Evolutionary conservation across 2,888 invertebrate genomes (phyloP).

Genomic region (Diarsia brunnea): DNA sequence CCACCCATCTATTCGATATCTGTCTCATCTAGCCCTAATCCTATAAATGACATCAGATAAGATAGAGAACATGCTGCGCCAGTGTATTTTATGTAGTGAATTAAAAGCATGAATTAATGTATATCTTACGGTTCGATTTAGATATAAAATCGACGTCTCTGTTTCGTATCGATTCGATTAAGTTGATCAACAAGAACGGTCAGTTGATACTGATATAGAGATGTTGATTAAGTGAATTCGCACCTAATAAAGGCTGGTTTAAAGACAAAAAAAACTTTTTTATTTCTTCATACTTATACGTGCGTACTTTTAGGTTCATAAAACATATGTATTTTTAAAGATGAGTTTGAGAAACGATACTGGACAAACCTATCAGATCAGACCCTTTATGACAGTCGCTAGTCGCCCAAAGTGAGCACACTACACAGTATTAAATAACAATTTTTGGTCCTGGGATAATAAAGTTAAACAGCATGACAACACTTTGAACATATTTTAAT

Average conservation of each 20-base stretch:
- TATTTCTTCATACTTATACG: background rate
- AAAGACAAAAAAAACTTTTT: background rate
- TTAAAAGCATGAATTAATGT: conserved; percentile 76
- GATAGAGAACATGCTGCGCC: conserved; percentile 76
- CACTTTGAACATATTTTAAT: background rate
- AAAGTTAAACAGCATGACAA: background rate
- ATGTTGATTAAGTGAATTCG: conserved; percentile 5
- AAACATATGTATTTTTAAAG: background rate
- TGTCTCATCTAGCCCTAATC: conserved; percentile 88
- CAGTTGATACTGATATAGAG: conserved; percentile 19
- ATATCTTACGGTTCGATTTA: conserved; percentile 70
- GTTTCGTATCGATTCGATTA: conserved; percentile 69
- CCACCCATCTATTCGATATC: conserved; percentile 86
- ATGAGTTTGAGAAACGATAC: background rate
- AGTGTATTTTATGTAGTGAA: conserved; percentile 74
- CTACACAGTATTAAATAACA: background rate
- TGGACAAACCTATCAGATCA: background rate
- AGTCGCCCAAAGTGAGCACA: background rate
- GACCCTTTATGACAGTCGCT: background rate
- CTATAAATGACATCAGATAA: conserved; percentile 90
- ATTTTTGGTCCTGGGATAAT: background rate
- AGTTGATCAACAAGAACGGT: conserved; percentile 61
- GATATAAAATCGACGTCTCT: conserved; percentile 70
- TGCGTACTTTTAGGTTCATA: background rate
- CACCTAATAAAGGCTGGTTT: background rate